Conservation (phyloP, 2,888 invertebrate species). For the Salpingus planirostris region DNA sequence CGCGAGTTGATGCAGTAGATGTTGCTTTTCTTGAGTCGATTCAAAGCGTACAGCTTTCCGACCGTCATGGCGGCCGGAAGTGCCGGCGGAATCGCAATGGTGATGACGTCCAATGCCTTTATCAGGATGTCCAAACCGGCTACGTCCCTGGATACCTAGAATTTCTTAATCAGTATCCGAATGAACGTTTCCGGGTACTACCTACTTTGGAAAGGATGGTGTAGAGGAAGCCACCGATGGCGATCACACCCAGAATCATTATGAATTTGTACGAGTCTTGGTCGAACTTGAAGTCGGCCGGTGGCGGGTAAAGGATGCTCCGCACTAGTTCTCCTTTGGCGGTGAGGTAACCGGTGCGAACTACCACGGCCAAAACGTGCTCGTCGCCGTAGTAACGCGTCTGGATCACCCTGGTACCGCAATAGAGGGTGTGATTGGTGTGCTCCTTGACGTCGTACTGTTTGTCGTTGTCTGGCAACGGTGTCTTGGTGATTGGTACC, state of each 20-base stretch:
- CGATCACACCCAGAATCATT: constrained; percentile 67
- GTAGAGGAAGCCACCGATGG: constrained; percentile 74
- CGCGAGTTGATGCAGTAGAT: constrained; percentile 90
- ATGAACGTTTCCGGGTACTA: too few species aligned
- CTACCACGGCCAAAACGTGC: constrained; percentile 54
- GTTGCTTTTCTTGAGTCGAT: constrained; percentile 62
- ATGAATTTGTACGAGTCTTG: constrained; percentile 89
- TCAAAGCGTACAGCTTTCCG: constrained; percentile 85
- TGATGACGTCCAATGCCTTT: constrained; percentile 86
- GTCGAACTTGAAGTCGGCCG: constrained; percentile 94
- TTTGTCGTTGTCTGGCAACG: constrained; percentile 47
- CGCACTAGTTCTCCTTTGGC: constrained; percentile 81
- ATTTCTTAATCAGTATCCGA: constrained; percentile 41
- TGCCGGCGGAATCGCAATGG: constrained; percentile 91
- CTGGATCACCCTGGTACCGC: constrained; percentile 85
- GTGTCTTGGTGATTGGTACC: constrained; percentile 64
- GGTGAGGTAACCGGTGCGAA: constrained; percentile 82
- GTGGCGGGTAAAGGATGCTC: constrained; percentile 90
- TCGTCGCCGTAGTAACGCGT: constrained; percentile 54
- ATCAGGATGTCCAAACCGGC: constrained; percentile 56
- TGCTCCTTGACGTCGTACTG: constrained; percentile 76
- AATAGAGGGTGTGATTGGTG: constrained; percentile 77
- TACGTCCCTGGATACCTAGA: constrained; percentile 44
- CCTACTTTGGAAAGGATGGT: constrained; percentile 73
- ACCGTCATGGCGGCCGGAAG: constrained; percentile 95